Base-by-base conservation (phyloP, 2,888 invertebrate species). In the Cotesia congregata region DNA sequence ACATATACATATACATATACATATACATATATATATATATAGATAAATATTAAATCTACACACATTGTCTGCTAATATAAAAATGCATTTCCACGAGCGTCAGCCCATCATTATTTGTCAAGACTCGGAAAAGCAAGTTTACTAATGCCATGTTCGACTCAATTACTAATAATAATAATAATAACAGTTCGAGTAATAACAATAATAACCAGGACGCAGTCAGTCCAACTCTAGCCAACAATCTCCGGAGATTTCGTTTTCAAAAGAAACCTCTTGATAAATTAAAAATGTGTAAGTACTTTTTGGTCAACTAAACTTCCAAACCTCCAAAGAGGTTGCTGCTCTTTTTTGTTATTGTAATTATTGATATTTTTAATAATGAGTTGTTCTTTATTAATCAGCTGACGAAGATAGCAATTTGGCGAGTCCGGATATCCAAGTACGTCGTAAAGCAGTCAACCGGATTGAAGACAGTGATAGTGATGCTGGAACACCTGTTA, bases 201-300 rank as follows among this genome's bases (percentile, higher is more conserved):
- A 50, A 50, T 50, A 50, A 50, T 9, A 85, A 86, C 81, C 85
- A 89, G 77, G 90, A 90, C 77, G 88, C 89, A 78, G 80, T 83
- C 74, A 92, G 92, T 85, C 92, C 92, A 71, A 92, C 91, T 87
- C 90, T 92, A 83, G 90, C 93, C 86, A 93, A 92, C 88, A 92
- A 93, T 89, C 90, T 94, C 82, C 91, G 94, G 84, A 93, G 92
- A 86, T 94, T 94, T 87, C 92, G 94, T 85, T 93, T 93, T 88
- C 93, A 94, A 88, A 93, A 93, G 90, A 93, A 93, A 90, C 90
- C 90, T 76, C 78, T 83, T 64, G 86, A 84, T 77, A 85, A 84
- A 71, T 83, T 85, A 80, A 86, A 80, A 67, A 85, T 86, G 85
- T 86, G 86, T 86, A 83, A 86, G 86, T 50, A 12, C 64, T 64